A percentile compares a stretch with the other conserved stretches of the same genome.
These are phyloP conservation scores for Bombylius discolor DNA, from an alignment of 2,888 invertebrate species.

Conservation along the genomic window DNA sequence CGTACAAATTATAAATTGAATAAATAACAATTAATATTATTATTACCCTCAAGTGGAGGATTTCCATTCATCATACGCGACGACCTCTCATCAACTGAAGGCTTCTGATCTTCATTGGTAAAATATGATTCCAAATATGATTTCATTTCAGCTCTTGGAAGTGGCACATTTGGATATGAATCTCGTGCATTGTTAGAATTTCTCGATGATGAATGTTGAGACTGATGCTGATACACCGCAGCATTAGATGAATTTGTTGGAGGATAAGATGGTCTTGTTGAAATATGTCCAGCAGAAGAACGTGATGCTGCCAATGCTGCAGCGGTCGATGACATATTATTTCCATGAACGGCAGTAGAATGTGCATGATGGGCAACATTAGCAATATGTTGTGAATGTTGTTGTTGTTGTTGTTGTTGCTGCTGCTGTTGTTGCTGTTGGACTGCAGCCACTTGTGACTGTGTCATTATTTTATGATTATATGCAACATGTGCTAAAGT, in stretches of 20 bases:
- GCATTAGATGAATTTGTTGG: constrained; percentile 26
- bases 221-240: constrained; percentile 22
- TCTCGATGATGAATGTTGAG: constrained; percentile 1
- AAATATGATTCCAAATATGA: constrained; percentile 60
- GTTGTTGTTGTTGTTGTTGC: constrained; percentile 8
- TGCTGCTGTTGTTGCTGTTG: constrained; percentile 1
- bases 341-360: neutral
- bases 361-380: neutral
- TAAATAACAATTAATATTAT: neutral
- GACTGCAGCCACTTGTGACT: constrained; percentile 11
- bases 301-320: neutral
- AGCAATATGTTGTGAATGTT: constrained; percentile 2
- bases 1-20: neutral
- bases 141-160: constrained; percentile 58
- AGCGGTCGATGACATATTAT: neutral
- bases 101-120: constrained; percentile 49
- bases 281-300: neutral
- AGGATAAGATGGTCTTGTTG: constrained; percentile 9
- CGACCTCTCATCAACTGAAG: constrained; percentile 25
- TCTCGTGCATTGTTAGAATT: constrained; percentile 3
- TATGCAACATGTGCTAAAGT: constrained; percentile 35
- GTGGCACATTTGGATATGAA: constrained; percentile 31
- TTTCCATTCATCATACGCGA: constrained; percentile 26
- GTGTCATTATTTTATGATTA: constrained; percentile 26
- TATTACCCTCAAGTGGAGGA: constrained; percentile 35